Base-by-base conservation (phyloP, 2,113 vertebrate genomes). In the Eubucco bourcierii region DNA sequence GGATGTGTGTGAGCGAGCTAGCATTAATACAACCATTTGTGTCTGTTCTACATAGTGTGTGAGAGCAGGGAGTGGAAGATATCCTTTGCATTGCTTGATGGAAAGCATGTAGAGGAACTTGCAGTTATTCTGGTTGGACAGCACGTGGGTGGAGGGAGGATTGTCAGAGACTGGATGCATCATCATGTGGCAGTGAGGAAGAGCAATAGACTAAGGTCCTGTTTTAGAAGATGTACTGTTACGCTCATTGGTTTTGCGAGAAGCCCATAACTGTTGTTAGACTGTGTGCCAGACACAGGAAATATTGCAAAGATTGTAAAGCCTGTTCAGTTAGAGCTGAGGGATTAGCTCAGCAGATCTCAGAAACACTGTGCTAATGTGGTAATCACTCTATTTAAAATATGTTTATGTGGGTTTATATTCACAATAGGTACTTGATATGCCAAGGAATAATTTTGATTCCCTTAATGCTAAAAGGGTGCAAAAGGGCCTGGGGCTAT, bases 21-120 rank as follows among this genome's bases (percentile, higher is more conserved):
- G 56, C 53, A 79, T 93, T 96, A 96, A 90, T 93, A 90, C 67
- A 93, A 75, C 80, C 85, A 96, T 77, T 93, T 97, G 82, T n/a
- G 64, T 63, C 85, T 97, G 83, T 33, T 93, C 78, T 96, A 79
- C 87, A 67, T 94, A 95, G 96, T 82, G 80, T 56, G 83, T 80
- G 81, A 94, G 80, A 84, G 60, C 80, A 84, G 31, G 59, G 50
- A 90, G 76, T 86, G 53, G 39, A 87, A 19, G 53, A 88, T 79
- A 94, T 68, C 24, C 23, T 11, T 82, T 91, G 52, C 63, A 58
- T 84, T 88, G 68, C 50, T 29, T 66, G 16, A 29, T 81, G 15
- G 55, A 95, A 95, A 93, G 7, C 67, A 53, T 24, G 41, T 31
- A 61, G 46, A 71, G 55, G 19, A 76, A 93, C 75, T 24, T 39